Percentiles rank a stretch among this genome's conserved stretches.
Conservation (phyloP, 2,888 invertebrate genomes). For the Eremobia ochroleuca region DNA sequence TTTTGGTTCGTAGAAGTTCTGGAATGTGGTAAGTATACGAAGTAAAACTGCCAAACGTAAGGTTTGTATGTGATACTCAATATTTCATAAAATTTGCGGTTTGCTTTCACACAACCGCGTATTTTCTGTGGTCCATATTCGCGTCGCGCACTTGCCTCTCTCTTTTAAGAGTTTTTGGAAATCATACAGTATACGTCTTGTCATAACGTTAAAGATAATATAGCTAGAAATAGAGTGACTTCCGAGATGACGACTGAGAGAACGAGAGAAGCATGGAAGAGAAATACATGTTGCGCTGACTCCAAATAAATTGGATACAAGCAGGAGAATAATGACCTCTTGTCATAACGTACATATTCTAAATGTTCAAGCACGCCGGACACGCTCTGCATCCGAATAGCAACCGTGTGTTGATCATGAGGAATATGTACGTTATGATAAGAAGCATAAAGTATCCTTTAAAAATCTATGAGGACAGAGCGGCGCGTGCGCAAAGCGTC, state of each 20-base stretch:
- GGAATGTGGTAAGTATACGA: not conserved
- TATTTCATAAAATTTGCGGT: not conserved
- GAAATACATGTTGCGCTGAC: too few species aligned
- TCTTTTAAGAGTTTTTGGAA: not conserved
- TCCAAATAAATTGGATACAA: too few species aligned
- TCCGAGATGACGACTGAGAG: too few species aligned
- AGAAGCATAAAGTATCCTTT: not conserved
- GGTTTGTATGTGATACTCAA: not conserved
- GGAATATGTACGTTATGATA: not conserved
- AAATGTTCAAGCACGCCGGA: not conserved
- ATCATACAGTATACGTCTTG: not conserved
- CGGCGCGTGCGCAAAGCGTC: not conserved
- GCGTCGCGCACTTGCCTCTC: too few species aligned
- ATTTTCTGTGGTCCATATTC: not conserved
- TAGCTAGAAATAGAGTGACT: too few species aligned
- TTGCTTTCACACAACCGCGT: not conserved
- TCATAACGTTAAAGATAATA: too few species aligned
- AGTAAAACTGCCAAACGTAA: not conserved
- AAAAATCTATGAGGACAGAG: not conserved
- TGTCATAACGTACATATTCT: not conserved
- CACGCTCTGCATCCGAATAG: not conserved
- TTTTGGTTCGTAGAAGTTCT: constrained; percentile 18
- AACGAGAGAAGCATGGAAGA: too few species aligned
- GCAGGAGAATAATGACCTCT: not conserved
- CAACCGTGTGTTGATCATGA: not conserved